Conservation (phyloP, 2,888 invertebrate genomes). For the Amblyjoppa fuscipennis region DNA sequence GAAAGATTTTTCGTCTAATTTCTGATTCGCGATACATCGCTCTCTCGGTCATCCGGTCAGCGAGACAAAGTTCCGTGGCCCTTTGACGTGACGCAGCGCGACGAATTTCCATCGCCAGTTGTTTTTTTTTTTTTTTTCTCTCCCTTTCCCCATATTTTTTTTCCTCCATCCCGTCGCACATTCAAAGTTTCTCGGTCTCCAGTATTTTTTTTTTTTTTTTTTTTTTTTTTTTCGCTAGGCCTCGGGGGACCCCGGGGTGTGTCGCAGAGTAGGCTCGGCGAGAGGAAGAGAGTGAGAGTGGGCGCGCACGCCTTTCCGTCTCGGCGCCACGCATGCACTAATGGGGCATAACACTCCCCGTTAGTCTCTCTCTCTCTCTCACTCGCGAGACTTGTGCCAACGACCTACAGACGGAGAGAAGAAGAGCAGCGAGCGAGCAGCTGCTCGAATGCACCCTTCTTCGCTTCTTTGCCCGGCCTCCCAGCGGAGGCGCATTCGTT, state of each 20-base stretch:
- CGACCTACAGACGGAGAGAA: constrained; percentile 45
- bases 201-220: not conserved
- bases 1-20: not conserved
- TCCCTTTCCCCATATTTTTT: not conserved
- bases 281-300: not conserved
- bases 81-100: not conserved
- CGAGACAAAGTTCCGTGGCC: not conserved
- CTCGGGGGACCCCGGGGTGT: not conserved
- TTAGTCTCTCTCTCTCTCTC: constrained; percentile 51
- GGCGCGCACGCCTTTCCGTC: constrained; percentile 55
- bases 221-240: not conserved
- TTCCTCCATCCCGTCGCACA: not conserved
- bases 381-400: constrained; percentile 49
- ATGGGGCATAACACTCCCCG: constrained; percentile 61
- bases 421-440: constrained; percentile 32
- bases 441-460: constrained; percentile 42
- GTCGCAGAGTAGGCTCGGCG: not conserved
- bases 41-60: not conserved
- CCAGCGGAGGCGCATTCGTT: not conserved
- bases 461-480: not conserved
- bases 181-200: constrained; percentile 24
- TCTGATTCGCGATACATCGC: not conserved
- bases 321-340: constrained; percentile 50
- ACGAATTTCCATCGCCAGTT: not conserved
- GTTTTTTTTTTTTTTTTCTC: not conserved